Evolutionary conservation across 2,113 vertebrate genomes (phyloP), one percentile per base, ranked within the genome.

Genomic region (Oryzias celebensis): DNA sequence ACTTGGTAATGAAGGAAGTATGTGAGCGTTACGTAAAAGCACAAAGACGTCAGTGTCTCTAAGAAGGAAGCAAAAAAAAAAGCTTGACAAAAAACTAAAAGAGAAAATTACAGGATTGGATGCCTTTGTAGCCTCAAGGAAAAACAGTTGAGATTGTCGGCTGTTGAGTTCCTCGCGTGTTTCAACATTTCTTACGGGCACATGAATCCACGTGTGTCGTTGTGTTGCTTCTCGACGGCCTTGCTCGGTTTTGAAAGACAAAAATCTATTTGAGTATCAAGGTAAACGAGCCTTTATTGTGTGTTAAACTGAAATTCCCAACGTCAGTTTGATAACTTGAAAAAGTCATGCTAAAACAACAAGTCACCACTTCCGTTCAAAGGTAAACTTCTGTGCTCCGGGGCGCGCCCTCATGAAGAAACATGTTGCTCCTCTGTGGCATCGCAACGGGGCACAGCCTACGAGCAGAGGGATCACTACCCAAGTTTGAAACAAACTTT

Each of bases 21-120:
- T 3, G n/a, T 71, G 70, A 79, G 61, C 72, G 69, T 14, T 41
- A 31, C 58, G 65, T 28, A 4, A 65, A 71, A 65, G 54, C 72
- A 45, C 62, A 44, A n/a, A 63, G 58, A 52, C 67, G 44, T 75
- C 46, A 45, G 16, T 55, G 47, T 71, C n/a, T 49, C 53, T 20
- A 46, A 16, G 45, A 52, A 52, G 45, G 61, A 4, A 18, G 60
- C 50, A 46, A 42, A 3, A 7, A 18, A 15, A 18, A 42, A 58
- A n/a, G 41, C 16, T 42, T 61, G 53, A 28, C 26, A 28, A 28
- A 57, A 63, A 63, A 52, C 63, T 58, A 36, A 65, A 20, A 61
- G 17, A 57, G 23, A 61, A 50, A 58, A 64, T 58, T 8, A 58
- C 17, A 4, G 47, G 22, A 43, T 63, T 24, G 17, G 5, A 2